phyloP scores from a whole-genome alignment of 2,113 vertebrate species.

The Microtus oregoni region DNA sequence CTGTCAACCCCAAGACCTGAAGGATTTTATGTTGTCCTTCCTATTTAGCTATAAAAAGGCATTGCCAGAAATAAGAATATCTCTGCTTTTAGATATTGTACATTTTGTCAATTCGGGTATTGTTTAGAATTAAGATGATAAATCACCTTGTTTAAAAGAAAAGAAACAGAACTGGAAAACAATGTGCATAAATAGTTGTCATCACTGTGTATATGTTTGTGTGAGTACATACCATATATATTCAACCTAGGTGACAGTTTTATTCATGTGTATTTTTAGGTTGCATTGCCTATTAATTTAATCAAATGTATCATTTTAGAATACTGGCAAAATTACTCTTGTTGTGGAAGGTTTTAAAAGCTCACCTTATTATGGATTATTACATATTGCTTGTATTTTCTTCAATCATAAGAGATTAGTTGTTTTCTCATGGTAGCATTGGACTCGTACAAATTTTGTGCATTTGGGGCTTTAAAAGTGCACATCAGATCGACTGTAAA shows the following conservation, averaged over 20 bases:
- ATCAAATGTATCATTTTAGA: background rate
- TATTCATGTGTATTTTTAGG: background rate
- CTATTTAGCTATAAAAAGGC: slow-evolving; percentile 42
- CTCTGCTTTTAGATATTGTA: background rate
- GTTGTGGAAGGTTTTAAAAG: background rate
- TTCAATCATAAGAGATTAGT: background rate
- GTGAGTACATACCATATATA: background rate
- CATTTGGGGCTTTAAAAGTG: background rate
- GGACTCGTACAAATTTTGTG: background rate
- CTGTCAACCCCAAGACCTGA: slow-evolving; percentile 13
- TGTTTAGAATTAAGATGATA: slow-evolving; percentile 42
- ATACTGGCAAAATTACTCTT: background rate
- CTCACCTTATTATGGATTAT: background rate
- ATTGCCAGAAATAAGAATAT: slow-evolving; percentile 41
- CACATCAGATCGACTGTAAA: background rate
- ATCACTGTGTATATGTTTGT: fast-evolving
- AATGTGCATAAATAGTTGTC: background rate
- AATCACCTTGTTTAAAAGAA: slow-evolving; percentile 43
- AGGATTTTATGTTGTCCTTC: slow-evolving; percentile 18
- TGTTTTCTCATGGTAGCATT: background rate
- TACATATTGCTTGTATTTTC: background rate
- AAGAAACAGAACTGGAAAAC: slow-evolving; percentile 13
- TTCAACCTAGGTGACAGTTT: background rate
- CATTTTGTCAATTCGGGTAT: slow-evolving; percentile 42
- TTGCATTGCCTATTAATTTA: background rate